Evolutionary conservation across 2,797 vertebrate species (phyloP).

Genomic region (Lophotriccus pileatus): DNA sequence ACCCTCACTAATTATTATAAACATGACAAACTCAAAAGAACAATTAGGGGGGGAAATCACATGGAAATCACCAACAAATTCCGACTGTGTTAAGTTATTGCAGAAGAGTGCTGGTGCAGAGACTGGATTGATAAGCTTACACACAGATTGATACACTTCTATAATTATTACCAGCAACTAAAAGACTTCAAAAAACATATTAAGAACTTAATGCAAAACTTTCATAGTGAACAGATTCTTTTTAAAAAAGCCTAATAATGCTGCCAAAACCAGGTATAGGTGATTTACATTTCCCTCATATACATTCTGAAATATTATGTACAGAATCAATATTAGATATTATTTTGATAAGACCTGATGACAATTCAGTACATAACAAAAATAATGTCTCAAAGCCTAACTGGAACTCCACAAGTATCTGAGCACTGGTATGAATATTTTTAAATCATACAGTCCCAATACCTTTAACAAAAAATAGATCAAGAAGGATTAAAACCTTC

Average conservation of each 20-base stretch:
- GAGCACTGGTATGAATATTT: neutral
- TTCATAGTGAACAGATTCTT: constrained; percentile 12
- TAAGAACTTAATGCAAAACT: constrained; percentile 56
- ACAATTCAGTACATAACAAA: neutral
- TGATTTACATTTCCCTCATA: neutral
- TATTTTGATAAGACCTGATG: neutral
- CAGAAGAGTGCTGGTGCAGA: constrained; percentile 42
- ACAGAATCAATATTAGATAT: neutral
- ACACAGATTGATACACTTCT: constrained; percentile 44
- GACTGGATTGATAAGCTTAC: constrained; percentile 55
- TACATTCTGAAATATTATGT: neutral
- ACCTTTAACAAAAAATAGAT: neutral
- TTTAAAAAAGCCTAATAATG: neutral
- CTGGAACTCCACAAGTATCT: neutral
- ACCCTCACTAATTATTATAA: constrained; percentile 52
- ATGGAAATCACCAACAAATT: constrained; percentile 52
- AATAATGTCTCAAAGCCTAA: neutral
- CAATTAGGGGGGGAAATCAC: constrained; percentile 57
- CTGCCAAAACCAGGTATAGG: neutral
- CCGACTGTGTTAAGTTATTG: constrained; percentile 44
- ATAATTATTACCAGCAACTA: constrained; percentile 67
- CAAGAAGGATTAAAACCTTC: neutral
- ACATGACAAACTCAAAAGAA: constrained; percentile 55
- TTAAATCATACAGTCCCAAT: neutral
- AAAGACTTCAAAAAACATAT: constrained; percentile 55